Evolutionary conservation across 1,140 invertebrate genomes (phyloP).

Genomic region (Lethrus apterus): DNA sequence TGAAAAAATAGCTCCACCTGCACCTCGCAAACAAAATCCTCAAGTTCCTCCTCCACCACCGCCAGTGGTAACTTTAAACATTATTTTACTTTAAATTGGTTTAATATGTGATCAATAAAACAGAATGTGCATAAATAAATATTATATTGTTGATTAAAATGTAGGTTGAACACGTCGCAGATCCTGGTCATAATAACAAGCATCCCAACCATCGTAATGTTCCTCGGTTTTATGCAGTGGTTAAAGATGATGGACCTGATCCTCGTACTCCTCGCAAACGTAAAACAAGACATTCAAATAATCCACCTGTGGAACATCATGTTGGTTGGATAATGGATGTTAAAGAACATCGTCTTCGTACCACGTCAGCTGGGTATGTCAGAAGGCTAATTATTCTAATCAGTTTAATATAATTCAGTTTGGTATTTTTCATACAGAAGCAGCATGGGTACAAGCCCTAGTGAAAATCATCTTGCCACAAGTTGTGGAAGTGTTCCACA

Average conservation of each 20-base stretch:
- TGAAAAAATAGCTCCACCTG: constrained; percentile 66
- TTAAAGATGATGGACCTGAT: constrained; percentile 69
- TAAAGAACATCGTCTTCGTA: constrained; percentile 69
- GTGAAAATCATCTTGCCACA: constrained; percentile 53
- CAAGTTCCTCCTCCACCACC: constrained; percentile 74
- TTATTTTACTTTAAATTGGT: constrained; percentile 37
- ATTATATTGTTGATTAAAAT: too few species aligned
- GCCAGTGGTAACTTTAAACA: constrained; percentile 42
- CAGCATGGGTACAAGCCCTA: constrained; percentile 67
- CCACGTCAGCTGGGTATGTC: constrained; percentile 60
- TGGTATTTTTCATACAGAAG: constrained; percentile 25
- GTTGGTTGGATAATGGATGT: constrained; percentile 96
- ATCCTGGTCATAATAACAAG: constrained; percentile 1
- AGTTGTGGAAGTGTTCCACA: constrained; percentile 69
- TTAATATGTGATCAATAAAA: too few species aligned
- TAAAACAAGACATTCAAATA: constrained; percentile 86
- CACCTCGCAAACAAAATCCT: constrained; percentile 55
- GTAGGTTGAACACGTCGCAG: neutral
- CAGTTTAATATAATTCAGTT: neutral
- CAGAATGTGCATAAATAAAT: too few species aligned
- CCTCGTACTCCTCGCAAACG: constrained; percentile 69
- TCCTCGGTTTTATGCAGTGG: constrained; percentile 82
- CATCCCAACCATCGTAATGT: constrained; percentile 11
- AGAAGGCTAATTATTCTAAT: neutral
- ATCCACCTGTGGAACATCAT: constrained; percentile 89